Evolutionary conservation across 2,797 vertebrate genomes (phyloP), one percentile per base, ranked within the genome.

Genomic region (Cirrhinus mrigala): DNA sequence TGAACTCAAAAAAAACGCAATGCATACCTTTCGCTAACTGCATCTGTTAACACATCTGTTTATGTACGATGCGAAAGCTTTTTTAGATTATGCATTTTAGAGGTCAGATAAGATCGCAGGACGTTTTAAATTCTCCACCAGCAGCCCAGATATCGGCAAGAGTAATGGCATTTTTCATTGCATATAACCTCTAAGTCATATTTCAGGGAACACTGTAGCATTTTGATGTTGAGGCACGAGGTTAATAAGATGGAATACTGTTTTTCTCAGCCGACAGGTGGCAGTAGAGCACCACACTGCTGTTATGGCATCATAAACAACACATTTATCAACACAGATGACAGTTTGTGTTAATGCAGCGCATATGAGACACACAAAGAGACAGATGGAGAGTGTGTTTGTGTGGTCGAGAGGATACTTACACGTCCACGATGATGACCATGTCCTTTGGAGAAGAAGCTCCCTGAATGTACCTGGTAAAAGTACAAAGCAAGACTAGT

Each of bases 371-470:
- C 27, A 56, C 24, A 64, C 18, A n/a, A 64, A 29, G n/a, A 66
- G 68, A 79, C 27, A 66, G 11, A 70, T 15, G 14, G 77, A 29
- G 24, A 40, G 50, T 76, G 85, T 75, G 76, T 62, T 37, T 37
- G 56, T 62, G 56, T 68, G 64, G 54, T n/a, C 18, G 20, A 20
- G 75, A 50, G 71, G 82, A 89, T 94, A 98, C 98, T 99, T 93
- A 99, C 98, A 99, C 98, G 0, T 99, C 98, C 91, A 99, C 98
- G 1, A 99, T 98, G 95, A 99, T 99, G 94, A 99, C 96, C 98
- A 99, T 99, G 94, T 99, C 98, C 93, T 99, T 99, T 12, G 98
- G 98, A 58, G 98, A 99, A 0, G 98, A 99, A 64, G 98, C 98
- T 0, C 98, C 98, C 91, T 99, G 98, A 92, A 99, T 99, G 89